Base-by-base conservation (phyloP, 2,113 vertebrate species). In the Tyto alba region DNA sequence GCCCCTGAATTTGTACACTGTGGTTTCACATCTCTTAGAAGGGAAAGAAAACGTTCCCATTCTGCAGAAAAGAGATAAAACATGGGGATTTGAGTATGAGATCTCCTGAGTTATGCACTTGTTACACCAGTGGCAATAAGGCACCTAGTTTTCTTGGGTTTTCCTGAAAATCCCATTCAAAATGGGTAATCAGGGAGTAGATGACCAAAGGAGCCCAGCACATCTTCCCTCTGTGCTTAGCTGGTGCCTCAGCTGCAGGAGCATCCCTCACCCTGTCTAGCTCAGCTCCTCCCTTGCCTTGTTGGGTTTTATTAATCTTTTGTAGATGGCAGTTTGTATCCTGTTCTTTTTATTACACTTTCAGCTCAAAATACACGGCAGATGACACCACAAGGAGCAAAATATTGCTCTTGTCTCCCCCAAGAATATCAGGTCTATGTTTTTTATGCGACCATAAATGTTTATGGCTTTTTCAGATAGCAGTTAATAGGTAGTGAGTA, bases 391-490 rank as follows among this genome's bases (percentile, higher is more conserved):
- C 41, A 67, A 85, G 71, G 38, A 92, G 45, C 0, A 0, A 93
- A 82, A 67, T 3, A 0, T 60, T 93, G 43, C 57, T 89, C 25
- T 85, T 63, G 22, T 60, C 87, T 95, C 53, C 72, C 55, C 64
- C n/a, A 81, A 16, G 41, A 95, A 84, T 48, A 92, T 47, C 72
- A 52, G 41, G 45, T 59, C 38, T 43, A 19, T 32, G 63, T 85
- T 77, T 91, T 89, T 88, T 53, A 91, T 18, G 66, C 67, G 38
- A 38, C 66, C 56, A 59, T 94, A 96, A 84, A 94, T 34, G 64
- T 91, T 96, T 85, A 90, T 32, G 41, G 22, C 8, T 1, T 48
- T 63, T 89, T 60, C 56, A 94, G 73, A 27, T 14, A 43, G 56
- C 36, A 45, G 41, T 48, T 89, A 85, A 64, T 7, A 69, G 77